Conservation (phyloP, 2,113 vertebrate genomes). For the Nibea coibor region DNA sequence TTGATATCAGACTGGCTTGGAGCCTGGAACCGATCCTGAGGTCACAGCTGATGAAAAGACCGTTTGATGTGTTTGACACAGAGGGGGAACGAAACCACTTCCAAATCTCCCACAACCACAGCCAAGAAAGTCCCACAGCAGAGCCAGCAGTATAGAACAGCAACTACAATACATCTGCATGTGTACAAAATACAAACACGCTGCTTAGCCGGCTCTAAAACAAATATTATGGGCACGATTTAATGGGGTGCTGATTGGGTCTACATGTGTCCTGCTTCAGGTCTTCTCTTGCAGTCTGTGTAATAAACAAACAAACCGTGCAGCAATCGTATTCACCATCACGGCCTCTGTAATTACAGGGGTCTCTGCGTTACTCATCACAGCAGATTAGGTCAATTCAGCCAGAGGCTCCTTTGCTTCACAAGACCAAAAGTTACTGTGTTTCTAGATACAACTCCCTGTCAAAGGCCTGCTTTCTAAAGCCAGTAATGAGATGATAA, state of each 20-base stretch:
- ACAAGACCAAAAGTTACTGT: conserved; percentile 24
- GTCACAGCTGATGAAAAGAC: conserved; percentile 66
- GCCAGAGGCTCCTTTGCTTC: conserved; percentile 6
- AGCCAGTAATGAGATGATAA: conserved; percentile 42
- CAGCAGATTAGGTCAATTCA: conserved; percentile 39
- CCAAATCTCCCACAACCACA: conserved; percentile 51
- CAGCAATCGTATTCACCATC: conserved; percentile 12
- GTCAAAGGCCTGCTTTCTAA: conserved; percentile 27
- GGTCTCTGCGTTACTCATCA: conserved; percentile 47
- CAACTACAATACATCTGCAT: conserved; percentile 18
- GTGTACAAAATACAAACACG: conserved; percentile 35
- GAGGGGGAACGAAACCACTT: conserved; percentile 44
- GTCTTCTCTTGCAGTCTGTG: conserved; percentile 28
- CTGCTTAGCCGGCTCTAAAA: conserved; percentile 5
- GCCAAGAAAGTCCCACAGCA: conserved; percentile 53
- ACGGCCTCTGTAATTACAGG: conserved; percentile 50
- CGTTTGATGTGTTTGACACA: conserved; percentile 63
- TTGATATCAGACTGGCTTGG: conserved; percentile 62
- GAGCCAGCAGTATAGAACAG: conserved; percentile 16
- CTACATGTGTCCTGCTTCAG: not conserved
- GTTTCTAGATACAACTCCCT: conserved; percentile 1
- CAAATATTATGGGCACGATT: conserved; percentile 29
- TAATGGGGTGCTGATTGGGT: conserved; percentile 5
- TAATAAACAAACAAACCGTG: conserved; percentile 21
- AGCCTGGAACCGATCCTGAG: conserved; percentile 59